A percentile compares a stretch with the other conserved stretches of the same genome.
Evolutionary conservation across 2,888 invertebrate genomes (phyloP).

Genomic region (Troilus luridus): DNA sequence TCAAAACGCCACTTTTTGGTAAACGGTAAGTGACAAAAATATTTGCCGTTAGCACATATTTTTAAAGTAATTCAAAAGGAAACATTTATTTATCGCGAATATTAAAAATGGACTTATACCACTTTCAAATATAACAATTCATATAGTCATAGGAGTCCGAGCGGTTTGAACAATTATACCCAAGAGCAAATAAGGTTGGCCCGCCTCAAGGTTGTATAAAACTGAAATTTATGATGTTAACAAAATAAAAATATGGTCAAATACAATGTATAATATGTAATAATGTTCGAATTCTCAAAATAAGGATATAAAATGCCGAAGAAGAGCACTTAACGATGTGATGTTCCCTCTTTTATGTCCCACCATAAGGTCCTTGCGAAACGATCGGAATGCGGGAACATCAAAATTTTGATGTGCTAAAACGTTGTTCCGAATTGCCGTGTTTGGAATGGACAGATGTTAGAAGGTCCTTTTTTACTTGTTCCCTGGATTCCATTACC

Average conservation of each 20-base stretch:
- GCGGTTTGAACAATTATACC: too few species aligned
- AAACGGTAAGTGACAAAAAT: too few species aligned
- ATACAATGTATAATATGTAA: background rate
- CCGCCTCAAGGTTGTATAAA: too few species aligned
- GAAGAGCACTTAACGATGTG: background rate
- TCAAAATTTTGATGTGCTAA: slow-evolving; percentile 51
- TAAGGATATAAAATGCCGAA: background rate
- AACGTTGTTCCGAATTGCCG: slow-evolving; percentile 37
- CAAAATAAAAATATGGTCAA: background rate
- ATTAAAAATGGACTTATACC: too few species aligned
- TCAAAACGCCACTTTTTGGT: too few species aligned
- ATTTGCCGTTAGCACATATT: too few species aligned
- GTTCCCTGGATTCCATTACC: slow-evolving; percentile 5
- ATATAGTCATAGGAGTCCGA: too few species aligned
- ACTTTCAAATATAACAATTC: too few species aligned
- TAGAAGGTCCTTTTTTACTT: background rate
- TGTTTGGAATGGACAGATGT: background rate
- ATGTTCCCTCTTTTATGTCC: background rate
- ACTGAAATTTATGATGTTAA: background rate
- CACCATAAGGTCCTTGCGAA: slow-evolving; percentile 11
- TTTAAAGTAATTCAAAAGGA: too few species aligned
- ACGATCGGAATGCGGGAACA: slow-evolving; percentile 44
- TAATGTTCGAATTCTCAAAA: background rate
- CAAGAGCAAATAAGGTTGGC: too few species aligned
- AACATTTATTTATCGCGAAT: too few species aligned